Evolutionary conservation across 2,113 vertebrate species (phyloP).

Genomic region (Crotophaga sulcirostris): DNA sequence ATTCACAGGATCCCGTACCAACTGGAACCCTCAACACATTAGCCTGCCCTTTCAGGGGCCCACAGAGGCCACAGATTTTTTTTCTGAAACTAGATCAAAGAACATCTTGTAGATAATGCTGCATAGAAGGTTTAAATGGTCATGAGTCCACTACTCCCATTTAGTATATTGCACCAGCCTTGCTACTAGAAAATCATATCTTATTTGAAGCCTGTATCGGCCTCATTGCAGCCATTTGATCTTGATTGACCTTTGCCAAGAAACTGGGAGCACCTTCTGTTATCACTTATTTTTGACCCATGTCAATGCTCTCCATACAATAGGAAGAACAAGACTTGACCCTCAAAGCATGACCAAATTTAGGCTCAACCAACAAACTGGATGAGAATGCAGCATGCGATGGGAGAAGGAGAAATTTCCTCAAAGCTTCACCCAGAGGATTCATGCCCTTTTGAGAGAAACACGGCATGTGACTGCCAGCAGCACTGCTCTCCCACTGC

Average conservation of each 20-base stretch:
- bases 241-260: not conserved
- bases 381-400: fast-evolving
- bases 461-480: not conserved
- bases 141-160: not conserved
- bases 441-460: not conserved
- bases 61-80: not conserved
- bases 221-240: not conserved
- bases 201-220: not conserved
- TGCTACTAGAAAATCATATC: not conserved
- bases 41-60: not conserved
- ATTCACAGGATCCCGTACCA: not conserved
- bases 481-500: not conserved
- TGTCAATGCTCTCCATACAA: too few species aligned
- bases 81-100: not conserved
- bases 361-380: not conserved
- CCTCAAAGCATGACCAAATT: fast-evolving
- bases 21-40: not conserved
- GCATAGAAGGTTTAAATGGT: not conserved
- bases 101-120: not conserved
- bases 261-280: fast-evolving
- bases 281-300: not conserved
- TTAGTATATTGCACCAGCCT: not conserved
- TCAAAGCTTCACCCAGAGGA: not conserved
- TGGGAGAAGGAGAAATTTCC: not conserved
- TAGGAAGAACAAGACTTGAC: not conserved